Percentiles rank a stretch among this genome's conserved stretches.
These are phyloP conservation scores for Mayetiola destructor DNA, from an alignment of 2,888 invertebrate species.

Conservation along the genomic window DNA sequence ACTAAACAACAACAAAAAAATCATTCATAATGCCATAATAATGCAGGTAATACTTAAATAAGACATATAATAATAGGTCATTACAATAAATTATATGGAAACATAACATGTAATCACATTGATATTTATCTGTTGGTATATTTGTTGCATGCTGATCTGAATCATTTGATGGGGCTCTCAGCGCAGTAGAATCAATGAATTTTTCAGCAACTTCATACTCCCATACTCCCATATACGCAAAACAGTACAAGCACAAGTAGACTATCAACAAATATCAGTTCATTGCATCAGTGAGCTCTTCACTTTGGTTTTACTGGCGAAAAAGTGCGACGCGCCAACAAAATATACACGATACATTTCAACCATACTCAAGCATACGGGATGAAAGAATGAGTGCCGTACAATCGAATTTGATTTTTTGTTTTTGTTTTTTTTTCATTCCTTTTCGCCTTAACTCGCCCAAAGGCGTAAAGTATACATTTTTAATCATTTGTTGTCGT, in stretches of 20 bases:
- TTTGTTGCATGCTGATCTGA: not conserved
- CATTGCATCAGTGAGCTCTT: no score
- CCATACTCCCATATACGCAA: not conserved
- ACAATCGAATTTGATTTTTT: not conserved
- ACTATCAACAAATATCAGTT: no score
- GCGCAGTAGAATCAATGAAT: not conserved
- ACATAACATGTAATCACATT: conserved; percentile 7
- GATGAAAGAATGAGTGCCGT: not conserved
- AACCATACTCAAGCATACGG: no score
- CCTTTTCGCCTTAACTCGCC: not conserved
- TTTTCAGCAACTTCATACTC: not conserved
- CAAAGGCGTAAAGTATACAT: conserved; percentile 1
- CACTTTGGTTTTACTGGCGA: no score
- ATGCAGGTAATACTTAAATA: conserved; percentile 7
- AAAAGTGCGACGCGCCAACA: no score
- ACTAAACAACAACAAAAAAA: not conserved
- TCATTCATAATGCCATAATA: conserved; percentile 9
- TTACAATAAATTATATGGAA: conserved; percentile 12
- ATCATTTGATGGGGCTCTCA: not conserved
- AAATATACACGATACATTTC: no score
- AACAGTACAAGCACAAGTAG: not conserved
- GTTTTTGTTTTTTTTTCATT: not conserved
- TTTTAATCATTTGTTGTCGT: not conserved
- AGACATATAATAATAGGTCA: conserved; percentile 7
- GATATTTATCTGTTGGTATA: not conserved